Base-by-base conservation (phyloP, 2,888 invertebrate species). In the Drosophila nigritarsus region DNA sequence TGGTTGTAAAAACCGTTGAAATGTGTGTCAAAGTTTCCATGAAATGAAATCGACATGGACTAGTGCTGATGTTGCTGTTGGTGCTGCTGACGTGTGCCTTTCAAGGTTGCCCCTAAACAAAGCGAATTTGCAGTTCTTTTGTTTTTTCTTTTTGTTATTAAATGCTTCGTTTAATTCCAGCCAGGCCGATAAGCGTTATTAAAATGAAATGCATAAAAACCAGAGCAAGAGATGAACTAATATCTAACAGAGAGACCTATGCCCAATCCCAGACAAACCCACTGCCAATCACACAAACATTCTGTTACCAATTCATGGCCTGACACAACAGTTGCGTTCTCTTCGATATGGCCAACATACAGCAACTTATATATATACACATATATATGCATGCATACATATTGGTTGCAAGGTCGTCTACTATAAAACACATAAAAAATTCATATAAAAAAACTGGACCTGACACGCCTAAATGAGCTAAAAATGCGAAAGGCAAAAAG, bases 331-430 rank as follows among this genome's bases (percentile, higher is more conserved):
- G 38, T 73, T 79, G 76, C 78, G 76, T 78, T 78, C 78, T 79
- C 78, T 78, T 78, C 73, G 65, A 78, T 84, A 73, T 79, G 69
- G 74, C 69, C 78, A 66, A 61, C 65, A 73, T 66, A 61, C 36
- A 48, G 59, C 29, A 58, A 51, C 56, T 63, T 49, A 32, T 50
- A 55, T 32, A 42, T 68, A 71, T 65, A 80, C 48, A 30, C 24
- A 50, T 68, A 56, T 63, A 60, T 49, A 51, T 60, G 40, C 51
- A 73, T 68, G 34, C 64, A 82, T 80, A 74, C 84, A 90, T 91
- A 92, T 91, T 86, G 86, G 90, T 91, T 92, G 92, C 92, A 92
- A 92, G 92, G 92, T 92, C 92, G 91, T 90, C 92, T 86, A 82
- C 82, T 91, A 84, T 73, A 66, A 72, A 70, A 59, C 20, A 56